Evolutionary conservation across 2,113 vertebrate species (phyloP).

Genomic region (Microtus ochrogaster): DNA sequence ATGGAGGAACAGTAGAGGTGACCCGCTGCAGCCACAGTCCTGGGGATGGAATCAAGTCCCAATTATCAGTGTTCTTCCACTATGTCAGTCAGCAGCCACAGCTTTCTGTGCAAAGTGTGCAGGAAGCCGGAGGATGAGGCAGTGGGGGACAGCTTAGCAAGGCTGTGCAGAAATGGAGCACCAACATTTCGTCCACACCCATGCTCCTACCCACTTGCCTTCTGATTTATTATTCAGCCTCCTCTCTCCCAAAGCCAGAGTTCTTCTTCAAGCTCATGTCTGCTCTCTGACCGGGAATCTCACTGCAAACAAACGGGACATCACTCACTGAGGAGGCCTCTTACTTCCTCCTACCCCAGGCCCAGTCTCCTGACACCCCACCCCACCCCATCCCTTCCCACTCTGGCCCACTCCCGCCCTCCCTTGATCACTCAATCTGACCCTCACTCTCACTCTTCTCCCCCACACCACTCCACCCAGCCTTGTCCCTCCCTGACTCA

Average conservation of each 20-base stretch:
- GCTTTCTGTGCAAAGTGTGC: neutral
- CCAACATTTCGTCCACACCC: neutral
- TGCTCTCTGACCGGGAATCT: constrained; percentile 36
- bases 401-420: neutral
- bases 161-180: neutral
- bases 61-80: neutral
- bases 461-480: constrained; percentile 57
- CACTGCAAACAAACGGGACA: neutral
- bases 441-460: constrained; percentile 77
- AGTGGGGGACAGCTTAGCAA: neutral
- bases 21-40: neutral
- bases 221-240: neutral
- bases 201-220: neutral
- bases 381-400: neutral
- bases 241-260: neutral
- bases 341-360: neutral
- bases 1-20: neutral
- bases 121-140: neutral
- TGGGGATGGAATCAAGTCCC: neutral
- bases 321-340: neutral
- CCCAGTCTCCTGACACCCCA: neutral
- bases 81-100: neutral
- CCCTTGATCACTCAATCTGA: neutral
- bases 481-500: constrained; percentile 77
- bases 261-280: neutral